A percentile compares a stretch with the other conserved stretches of the same genome.
Conservation (phyloP, 2,888 invertebrate genomes). For the Hydraecia micacea region DNA sequence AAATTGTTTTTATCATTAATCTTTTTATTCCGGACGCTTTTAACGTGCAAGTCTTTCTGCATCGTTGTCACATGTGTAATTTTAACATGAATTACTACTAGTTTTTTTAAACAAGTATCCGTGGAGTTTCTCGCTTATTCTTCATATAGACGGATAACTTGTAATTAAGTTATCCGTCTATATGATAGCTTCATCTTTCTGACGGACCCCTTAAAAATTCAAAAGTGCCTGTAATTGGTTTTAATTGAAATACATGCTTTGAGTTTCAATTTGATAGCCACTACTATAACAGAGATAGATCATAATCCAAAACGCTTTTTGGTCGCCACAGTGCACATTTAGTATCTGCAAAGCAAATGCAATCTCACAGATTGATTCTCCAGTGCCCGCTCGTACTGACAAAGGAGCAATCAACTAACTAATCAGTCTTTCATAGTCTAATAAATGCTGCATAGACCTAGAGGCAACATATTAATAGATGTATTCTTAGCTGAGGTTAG, state of each 20-base stretch:
- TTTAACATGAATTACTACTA: neutral
- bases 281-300: neutral
- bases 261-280: neutral
- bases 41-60: neutral
- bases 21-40: neutral
- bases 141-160: too few relatives aligned
- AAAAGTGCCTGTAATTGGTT: neutral
- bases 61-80: neutral
- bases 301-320: neutral
- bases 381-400: neutral
- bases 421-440: neutral
- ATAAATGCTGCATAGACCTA: neutral
- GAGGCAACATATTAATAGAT: neutral
- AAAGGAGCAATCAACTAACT: neutral
- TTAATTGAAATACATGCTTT: neutral
- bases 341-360: constrained; percentile 4
- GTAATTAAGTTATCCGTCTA: too few relatives aligned
- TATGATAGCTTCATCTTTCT: neutral
- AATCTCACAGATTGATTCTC: constrained; percentile 12
- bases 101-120: neutral
- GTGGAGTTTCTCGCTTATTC: neutral
- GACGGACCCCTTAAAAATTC: neutral
- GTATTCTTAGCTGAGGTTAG: neutral
- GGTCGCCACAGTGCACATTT: neutral
- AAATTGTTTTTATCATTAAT: neutral